phyloP scores from a whole-genome alignment of 2,888 invertebrate species.

The Petrophora chlorosata region DNA sequence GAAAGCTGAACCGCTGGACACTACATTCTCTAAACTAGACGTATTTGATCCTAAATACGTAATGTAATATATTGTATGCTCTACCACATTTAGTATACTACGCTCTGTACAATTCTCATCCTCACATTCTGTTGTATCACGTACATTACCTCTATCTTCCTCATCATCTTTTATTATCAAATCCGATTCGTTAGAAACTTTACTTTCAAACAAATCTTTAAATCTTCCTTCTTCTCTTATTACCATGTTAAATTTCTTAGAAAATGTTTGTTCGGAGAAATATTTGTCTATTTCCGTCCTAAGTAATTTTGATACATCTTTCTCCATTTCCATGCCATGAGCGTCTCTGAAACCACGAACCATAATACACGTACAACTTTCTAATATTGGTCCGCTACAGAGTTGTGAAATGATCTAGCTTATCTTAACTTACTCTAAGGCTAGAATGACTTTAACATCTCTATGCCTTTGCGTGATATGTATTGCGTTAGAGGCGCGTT shows the following conservation, averaged over 20 bases:
- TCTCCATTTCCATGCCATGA: constrained; percentile 26
- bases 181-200: constrained; percentile 5
- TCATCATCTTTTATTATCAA: background rate
- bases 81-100: constrained; percentile 68
- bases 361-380: constrained; percentile 80
- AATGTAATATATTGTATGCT: constrained; percentile 65
- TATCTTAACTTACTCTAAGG: constrained; percentile 61
- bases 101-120: constrained; percentile 53
- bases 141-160: constrained; percentile 16
- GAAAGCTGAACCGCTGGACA: constrained; percentile 79
- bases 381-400: constrained; percentile 84
- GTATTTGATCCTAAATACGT: constrained; percentile 64
- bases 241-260: constrained; percentile 3
- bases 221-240: constrained; percentile 9
- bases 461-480: constrained; percentile 82
- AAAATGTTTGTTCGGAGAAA: constrained; percentile 9
- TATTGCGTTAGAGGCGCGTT: constrained; percentile 79
- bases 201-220: too few relatives aligned
- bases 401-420: constrained; percentile 80
- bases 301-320: constrained; percentile 12
- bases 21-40: constrained; percentile 72
- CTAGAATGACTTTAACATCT: constrained; percentile 75
- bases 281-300: constrained; percentile 11
- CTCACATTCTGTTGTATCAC: constrained; percentile 19
- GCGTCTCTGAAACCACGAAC: constrained; percentile 47